phyloP scores from a whole-genome alignment of 2,888 invertebrate species.

The Campoplex nolae region DNA sequence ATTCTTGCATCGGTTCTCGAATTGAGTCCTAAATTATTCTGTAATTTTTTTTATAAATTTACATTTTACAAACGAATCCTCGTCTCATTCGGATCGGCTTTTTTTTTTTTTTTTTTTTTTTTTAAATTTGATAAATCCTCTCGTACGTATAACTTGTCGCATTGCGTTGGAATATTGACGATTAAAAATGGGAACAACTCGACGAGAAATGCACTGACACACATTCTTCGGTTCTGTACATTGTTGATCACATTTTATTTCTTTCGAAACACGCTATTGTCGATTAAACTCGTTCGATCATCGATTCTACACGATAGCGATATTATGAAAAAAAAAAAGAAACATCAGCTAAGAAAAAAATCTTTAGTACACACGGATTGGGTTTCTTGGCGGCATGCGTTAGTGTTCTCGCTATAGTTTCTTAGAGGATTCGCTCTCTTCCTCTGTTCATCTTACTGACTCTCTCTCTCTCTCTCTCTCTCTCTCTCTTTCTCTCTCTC shows the following conservation, averaged over 20 bases:
- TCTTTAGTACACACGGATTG: constrained; percentile 67
- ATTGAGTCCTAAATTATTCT: constrained; percentile 46
- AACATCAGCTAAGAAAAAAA: constrained; percentile 22
- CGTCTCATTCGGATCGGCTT: constrained; percentile 21
- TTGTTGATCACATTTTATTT: not conserved
- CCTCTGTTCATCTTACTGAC: constrained; percentile 29
- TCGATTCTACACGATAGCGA: constrained; percentile 16
- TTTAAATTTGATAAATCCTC: constrained; percentile 31
- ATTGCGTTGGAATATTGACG: constrained; percentile 18
- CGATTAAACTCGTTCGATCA: not conserved
- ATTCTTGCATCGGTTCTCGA: constrained; percentile 72
- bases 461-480: not conserved
- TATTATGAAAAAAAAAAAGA: not conserved
- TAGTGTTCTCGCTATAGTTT: constrained; percentile 76
- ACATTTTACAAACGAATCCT: constrained; percentile 7
- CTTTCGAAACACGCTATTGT: not conserved
- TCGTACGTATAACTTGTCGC: constrained; percentile 44
- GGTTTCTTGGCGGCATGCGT: constrained; percentile 80
- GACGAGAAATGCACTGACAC: constrained; percentile 20
- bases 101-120: constrained; percentile 31
- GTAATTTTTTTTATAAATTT: not conserved
- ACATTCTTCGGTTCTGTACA: constrained; percentile 30
- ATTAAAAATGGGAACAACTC: constrained; percentile 2
- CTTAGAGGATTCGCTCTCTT: constrained; percentile 64
- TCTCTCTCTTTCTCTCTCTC: constrained; percentile 4